Base-by-base conservation (phyloP, 2,888 invertebrate species). In the Carabus problematicus region DNA sequence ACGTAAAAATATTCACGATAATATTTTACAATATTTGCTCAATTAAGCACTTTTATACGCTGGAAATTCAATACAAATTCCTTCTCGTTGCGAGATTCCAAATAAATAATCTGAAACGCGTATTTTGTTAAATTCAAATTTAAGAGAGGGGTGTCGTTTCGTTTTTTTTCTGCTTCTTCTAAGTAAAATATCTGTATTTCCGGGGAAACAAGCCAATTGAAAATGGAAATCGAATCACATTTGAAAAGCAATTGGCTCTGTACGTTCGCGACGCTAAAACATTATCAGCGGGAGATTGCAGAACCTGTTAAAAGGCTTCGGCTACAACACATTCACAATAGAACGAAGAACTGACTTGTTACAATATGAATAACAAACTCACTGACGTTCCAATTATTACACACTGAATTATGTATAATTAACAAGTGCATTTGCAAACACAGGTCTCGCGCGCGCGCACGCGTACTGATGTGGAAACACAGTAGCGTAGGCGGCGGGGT, bases 341-440 rank as follows among this genome's bases (percentile, higher is more conserved):
- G 19, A 60, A 59, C 59, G 19, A 59, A 59, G 29, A 47, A 39
- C n/a, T 14, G n/a, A 43, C 42, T 60, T 12, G 45, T 19, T 19
- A 61, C 61, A 61, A 61, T 54, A 42, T 63, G 63, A 63, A 42
- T 19, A 63, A 42, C 52, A 63, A 63, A 40, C 63, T 54, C 41
- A 63, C 52, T 63, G 29, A 64, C 64, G 64, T 47, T 64, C 64
- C 45, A 64, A 64, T 56, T 64, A 64, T 64, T 64, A 56, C 55
- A 43, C 71, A 70, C 71, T 74, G 74, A 75, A 77, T 76, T 77
- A 75, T 75, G 75, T 76, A 75, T 76, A 77, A 77, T 76, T 76
- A 76, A 75, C 76, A 74, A 75, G 56, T 56, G 64, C 64, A 64
- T 64, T 64, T 64, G 56, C 64, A 64, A 64, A 64, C 64, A 64